These are phyloP conservation scores for Patella caerulea DNA, from an alignment of 2,888 invertebrate genomes.

Conservation along the genomic window DNA sequence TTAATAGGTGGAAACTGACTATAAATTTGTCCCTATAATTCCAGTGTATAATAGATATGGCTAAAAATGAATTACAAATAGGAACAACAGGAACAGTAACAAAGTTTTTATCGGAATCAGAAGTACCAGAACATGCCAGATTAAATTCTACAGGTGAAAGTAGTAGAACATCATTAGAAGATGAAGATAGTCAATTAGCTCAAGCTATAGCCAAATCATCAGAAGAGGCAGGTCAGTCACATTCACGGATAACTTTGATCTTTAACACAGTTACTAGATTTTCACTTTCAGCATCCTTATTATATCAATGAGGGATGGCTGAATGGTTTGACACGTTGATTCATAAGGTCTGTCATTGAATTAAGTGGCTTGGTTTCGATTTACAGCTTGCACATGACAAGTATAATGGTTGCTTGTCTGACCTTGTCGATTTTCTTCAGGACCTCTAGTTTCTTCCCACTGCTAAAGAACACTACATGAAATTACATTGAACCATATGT, in stretches of 20 bases:
- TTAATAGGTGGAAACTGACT: no score
- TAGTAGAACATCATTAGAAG: constrained; percentile 34
- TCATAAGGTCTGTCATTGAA: no score
- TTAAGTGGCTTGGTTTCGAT: no score
- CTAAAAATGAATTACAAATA: constrained; percentile 87
- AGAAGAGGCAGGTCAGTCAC: constrained; percentile 58
- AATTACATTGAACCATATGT: no score
- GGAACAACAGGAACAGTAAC: constrained; percentile 96
- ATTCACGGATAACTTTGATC: neutral
- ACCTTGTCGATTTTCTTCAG: no score
- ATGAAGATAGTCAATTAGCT: constrained; percentile 65
- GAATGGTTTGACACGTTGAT: no score
- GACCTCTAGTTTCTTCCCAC: no score
- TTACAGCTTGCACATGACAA: no score
- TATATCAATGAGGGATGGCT: no score
- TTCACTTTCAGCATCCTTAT: neutral
- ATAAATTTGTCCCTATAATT: constrained; percentile 3
- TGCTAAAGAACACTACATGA: no score
- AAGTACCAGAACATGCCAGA: constrained; percentile 87
- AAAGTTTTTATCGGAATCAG: constrained; percentile 85
- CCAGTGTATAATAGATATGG: constrained; percentile 74
- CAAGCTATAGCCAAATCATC: constrained; percentile 67
- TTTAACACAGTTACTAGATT: neutral
- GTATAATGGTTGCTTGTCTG: no score
- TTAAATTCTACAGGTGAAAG: constrained; percentile 70